Percentiles rank a stretch among this genome's conserved stretches.
phyloP scores from a whole-genome alignment of 2,888 invertebrate genomes.

The Acrocyrtus sp. region DNA sequence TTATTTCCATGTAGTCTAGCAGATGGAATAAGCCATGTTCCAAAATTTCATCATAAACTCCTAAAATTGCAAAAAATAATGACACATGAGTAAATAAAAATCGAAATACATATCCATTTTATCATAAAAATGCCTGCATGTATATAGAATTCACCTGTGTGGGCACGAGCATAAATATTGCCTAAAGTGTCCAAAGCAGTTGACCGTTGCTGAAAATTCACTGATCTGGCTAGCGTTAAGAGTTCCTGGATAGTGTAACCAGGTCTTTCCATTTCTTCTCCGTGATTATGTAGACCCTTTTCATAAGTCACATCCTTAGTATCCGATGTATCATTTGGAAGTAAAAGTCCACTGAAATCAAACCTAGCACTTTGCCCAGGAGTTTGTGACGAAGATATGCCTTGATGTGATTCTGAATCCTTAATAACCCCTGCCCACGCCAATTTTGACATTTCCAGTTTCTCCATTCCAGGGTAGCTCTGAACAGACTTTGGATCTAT shows the following conservation, averaged over 20 bases:
- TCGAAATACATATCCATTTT: not conserved
- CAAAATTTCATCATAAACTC: constrained; percentile 54
- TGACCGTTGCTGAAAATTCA: constrained; percentile 84
- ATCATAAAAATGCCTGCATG: not conserved
- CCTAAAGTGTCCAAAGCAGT: constrained; percentile 83
- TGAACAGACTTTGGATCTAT: constrained; percentile 70
- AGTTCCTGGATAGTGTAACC: constrained; percentile 92
- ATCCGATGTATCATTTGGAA: constrained; percentile 3
- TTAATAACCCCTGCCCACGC: constrained; percentile 83
- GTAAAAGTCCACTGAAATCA: constrained; percentile 75
- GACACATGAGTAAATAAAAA: no score
- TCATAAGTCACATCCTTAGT: constrained; percentile 67
- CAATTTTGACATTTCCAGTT: constrained; percentile 86
- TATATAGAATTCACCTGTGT: constrained; percentile 50
- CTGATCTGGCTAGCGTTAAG: constrained; percentile 77
- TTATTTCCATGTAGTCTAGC: constrained; percentile 54
- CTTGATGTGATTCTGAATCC: no score
- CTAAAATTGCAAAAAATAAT: constrained; percentile 33
- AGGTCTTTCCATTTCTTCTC: constrained; percentile 89
- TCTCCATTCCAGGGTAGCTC: constrained; percentile 86
- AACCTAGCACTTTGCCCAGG: constrained; percentile 69
- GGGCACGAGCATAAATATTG: constrained; percentile 72
- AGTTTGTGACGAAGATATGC: not conserved
- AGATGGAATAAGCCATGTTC: constrained; percentile 52
- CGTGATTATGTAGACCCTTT: constrained; percentile 87